phyloP scores from a whole-genome alignment of 2,113 vertebrate species.

The Megalops atlanticus region DNA sequence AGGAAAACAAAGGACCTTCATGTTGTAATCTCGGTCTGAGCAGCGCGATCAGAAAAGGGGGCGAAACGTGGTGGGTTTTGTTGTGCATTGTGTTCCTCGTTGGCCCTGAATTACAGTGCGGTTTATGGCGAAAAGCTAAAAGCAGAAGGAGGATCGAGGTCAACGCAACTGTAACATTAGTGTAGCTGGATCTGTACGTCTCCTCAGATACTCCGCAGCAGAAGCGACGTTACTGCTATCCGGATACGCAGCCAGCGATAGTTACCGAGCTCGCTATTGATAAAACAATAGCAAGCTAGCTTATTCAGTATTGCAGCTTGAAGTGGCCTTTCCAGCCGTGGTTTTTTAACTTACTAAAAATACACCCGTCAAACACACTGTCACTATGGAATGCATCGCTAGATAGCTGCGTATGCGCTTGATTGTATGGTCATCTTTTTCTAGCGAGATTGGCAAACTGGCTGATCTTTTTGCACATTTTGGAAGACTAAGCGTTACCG shows the following conservation, averaged over 20 bases:
- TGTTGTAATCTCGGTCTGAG: constrained; percentile 34
- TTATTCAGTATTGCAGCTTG: not conserved
- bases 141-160: constrained; percentile 1
- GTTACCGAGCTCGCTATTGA: too few species aligned
- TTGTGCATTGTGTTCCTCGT: constrained; percentile 25
- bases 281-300: not conserved
- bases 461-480: not conserved
- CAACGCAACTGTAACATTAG: not conserved
- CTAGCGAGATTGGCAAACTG: not conserved
- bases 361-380: not conserved
- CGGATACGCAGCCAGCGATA: too few species aligned
- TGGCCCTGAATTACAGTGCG: constrained; percentile 23
- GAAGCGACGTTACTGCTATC: too few species aligned
- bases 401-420: not conserved
- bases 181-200: not conserved
- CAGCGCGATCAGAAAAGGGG: constrained; percentile 14
- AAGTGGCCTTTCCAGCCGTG: constrained; percentile 11
- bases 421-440: not conserved
- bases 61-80: constrained; percentile 28
- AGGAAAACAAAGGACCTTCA: constrained; percentile 21
- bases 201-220: not conserved
- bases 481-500: not conserved
- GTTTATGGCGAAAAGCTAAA: constrained; percentile 8
- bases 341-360: constrained; percentile 10
- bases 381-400: not conserved